Percentiles rank a stretch among this genome's conserved stretches.
These are phyloP conservation scores for Saturnia japonica DNA, from an alignment of 2,888 invertebrate genomes.

Conservation along the genomic window DNA sequence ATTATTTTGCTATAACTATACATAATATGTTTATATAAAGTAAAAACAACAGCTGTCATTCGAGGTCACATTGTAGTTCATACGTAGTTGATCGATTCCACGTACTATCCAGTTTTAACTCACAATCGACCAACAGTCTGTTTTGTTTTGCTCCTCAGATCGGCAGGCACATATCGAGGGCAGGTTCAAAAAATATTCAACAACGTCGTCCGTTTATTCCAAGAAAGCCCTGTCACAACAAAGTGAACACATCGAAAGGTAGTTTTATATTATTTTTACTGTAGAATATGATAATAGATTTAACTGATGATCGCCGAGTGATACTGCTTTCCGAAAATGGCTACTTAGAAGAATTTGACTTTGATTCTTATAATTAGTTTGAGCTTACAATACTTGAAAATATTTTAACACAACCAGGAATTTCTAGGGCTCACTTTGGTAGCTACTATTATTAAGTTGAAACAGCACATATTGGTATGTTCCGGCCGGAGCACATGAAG, in stretches of 20 bases:
- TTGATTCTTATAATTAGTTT: constrained; percentile 4
- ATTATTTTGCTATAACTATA: background rate
- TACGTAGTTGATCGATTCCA: constrained; percentile 35
- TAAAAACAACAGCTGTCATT: constrained; percentile 36
- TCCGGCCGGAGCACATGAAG: background rate
- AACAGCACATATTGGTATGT: background rate
- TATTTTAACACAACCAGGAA: too few species aligned
- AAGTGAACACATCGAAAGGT: constrained; percentile 78
- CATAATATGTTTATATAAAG: background rate
- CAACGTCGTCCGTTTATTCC: constrained; percentile 76
- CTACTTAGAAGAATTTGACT: background rate
- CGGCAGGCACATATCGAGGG: constrained; percentile 77
- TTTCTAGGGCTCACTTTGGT: background rate
- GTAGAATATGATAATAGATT: background rate
- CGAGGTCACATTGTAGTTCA: constrained; percentile 48
- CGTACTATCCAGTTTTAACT: constrained; percentile 44
- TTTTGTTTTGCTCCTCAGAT: constrained; percentile 57
- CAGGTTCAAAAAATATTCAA: constrained; percentile 78
- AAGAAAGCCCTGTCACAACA: constrained; percentile 76
- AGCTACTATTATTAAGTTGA: background rate
- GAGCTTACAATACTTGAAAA: background rate
- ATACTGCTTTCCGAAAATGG: background rate
- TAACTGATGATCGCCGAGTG: background rate
- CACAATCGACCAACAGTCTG: constrained; percentile 41
- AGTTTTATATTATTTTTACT: constrained; percentile 12